These are phyloP conservation scores for Rhabdornis inornatus DNA, from an alignment of 2,113 vertebrate species.

Conservation along the genomic window DNA sequence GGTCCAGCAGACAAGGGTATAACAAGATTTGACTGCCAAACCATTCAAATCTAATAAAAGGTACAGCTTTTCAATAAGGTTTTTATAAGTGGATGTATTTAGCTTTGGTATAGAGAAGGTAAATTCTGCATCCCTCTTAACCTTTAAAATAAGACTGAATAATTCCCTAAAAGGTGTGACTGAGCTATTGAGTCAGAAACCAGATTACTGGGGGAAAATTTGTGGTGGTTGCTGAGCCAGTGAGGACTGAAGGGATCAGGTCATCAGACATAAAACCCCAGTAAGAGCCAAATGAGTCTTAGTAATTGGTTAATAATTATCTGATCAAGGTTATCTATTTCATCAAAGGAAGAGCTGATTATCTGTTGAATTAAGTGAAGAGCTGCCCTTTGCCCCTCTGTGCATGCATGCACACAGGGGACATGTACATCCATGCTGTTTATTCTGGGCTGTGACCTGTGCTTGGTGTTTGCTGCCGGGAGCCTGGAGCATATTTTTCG, in stretches of 20 bases:
- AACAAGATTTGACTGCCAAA: neutral
- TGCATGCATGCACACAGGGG: accelerated
- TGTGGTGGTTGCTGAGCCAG: accelerated
- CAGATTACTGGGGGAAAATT: neutral
- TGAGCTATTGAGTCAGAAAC: neutral
- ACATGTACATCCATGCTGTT: accelerated
- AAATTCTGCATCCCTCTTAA: neutral
- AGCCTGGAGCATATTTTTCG: neutral
- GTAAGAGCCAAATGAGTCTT: neutral
- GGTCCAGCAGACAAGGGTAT: neutral
- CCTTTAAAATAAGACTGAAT: neutral
- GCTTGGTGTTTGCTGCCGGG: neutral
- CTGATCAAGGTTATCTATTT: neutral
- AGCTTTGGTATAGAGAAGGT: neutral
- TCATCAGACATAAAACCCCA: neutral
- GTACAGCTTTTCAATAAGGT: neutral
- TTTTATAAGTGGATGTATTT: neutral
- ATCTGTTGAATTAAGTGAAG: neutral
- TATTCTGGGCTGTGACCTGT: neutral
- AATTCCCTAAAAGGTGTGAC: neutral
- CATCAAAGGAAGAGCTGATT: neutral
- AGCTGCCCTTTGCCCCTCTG: accelerated
- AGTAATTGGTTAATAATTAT: neutral
- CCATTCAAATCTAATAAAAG: neutral
- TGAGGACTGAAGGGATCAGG: neutral